Evolutionary conservation across 2,888 invertebrate species (phyloP).

Genomic region (Cephus rjabovi): DNA sequence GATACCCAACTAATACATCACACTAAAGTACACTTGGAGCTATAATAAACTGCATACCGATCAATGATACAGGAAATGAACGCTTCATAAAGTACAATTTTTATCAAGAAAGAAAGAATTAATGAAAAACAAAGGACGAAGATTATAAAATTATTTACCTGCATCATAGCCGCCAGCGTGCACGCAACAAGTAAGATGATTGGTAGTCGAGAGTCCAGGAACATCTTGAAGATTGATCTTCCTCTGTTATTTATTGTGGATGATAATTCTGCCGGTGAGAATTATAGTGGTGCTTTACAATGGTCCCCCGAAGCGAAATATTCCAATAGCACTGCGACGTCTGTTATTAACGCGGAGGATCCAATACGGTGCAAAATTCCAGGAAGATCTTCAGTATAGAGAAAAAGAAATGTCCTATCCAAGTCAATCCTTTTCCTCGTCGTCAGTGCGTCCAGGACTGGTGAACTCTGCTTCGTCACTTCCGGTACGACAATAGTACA

Average conservation of each 20-base stretch:
- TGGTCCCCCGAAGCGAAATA: background rate
- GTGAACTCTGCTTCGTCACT: background rate
- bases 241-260: background rate
- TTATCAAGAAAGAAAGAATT: background rate
- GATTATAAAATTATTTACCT: constrained; percentile 28
- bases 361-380: background rate
- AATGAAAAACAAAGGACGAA: background rate
- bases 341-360: background rate
- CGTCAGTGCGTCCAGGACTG: background rate
- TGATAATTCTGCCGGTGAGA: background rate
- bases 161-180: constrained; percentile 24
- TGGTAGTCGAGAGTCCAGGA: constrained; percentile 24
- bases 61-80: background rate
- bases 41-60: background rate
- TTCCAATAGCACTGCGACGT: background rate
- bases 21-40: background rate
- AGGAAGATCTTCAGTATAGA: background rate
- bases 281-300: background rate
- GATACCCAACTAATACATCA: background rate
- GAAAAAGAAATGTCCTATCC: background rate
- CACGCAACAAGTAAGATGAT: constrained; percentile 26
- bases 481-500: background rate
- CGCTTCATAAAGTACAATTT: background rate
- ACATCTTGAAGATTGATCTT: background rate
- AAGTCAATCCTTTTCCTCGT: background rate